phyloP scores from a whole-genome alignment of 2,797 vertebrate genomes.

The Babyrousa celebensis region DNA sequence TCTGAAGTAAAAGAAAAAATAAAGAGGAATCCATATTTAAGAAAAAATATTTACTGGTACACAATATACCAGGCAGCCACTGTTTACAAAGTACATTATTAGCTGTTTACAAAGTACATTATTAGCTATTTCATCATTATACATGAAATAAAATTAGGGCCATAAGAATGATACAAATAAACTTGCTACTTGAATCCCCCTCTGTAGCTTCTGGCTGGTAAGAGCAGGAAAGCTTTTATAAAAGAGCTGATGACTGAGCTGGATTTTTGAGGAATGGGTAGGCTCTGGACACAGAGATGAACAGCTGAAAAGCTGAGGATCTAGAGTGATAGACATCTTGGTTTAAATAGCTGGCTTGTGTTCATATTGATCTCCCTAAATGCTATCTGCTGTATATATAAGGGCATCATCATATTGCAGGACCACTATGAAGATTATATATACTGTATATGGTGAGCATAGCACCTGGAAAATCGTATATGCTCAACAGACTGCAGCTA shows the following conservation, averaged over 20 bases:
- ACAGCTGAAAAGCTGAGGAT: constrained; percentile 3
- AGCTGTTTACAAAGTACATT: constrained; percentile 18
- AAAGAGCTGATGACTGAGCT: neutral
- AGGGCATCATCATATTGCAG: neutral
- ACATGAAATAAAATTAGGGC: constrained; percentile 39
- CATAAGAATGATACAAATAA: constrained; percentile 16
- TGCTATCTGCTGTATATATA: neutral
- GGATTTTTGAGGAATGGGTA: constrained; percentile 10
- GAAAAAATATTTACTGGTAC: constrained; percentile 35
- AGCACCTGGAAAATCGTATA: neutral
- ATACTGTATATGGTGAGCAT: neutral
- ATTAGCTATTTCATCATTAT: neutral
- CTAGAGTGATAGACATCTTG: neutral
- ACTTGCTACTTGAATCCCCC: constrained; percentile 32
- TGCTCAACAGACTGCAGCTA: neutral
- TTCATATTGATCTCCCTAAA: neutral
- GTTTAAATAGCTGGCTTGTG: neutral
- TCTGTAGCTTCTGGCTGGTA: constrained; percentile 14
- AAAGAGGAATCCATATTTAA: constrained; percentile 50
- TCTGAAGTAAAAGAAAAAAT: constrained; percentile 26
- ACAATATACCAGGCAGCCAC: constrained; percentile 27
- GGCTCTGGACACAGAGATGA: neutral
- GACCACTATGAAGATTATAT: neutral
- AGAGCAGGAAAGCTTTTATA: constrained; percentile 18
- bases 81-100: constrained; percentile 11